phyloP scores from a whole-genome alignment of 2,888 invertebrate genomes.

The Stomorhina lunata region DNA sequence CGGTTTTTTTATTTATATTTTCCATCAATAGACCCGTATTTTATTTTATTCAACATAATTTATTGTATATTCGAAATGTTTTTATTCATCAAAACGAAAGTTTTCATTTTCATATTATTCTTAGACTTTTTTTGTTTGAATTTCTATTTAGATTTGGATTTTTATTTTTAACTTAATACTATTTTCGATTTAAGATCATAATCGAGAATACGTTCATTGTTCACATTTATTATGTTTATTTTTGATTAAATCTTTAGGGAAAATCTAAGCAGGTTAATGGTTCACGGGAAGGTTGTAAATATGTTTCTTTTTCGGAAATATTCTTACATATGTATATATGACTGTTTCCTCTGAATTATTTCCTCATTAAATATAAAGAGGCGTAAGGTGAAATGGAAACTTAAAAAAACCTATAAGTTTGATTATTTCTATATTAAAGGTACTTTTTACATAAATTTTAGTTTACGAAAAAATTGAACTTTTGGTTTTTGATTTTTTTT shows the following conservation, averaged over 20 bases:
- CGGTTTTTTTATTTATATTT: background rate
- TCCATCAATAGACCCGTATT: slow-evolving; percentile 20
- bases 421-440: too few species aligned
- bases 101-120: slow-evolving; percentile 66
- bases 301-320: background rate
- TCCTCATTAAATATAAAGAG: background rate
- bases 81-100: slow-evolving; percentile 69
- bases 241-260: slow-evolving; percentile 31
- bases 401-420: too few species aligned
- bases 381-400: background rate
- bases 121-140: slow-evolving; percentile 5
- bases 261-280: slow-evolving; percentile 22
- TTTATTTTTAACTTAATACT: slow-evolving; percentile 33
- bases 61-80: slow-evolving; percentile 49
- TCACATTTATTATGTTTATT: slow-evolving; percentile 47
- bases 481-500: too few species aligned
- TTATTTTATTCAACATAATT: slow-evolving; percentile 53
- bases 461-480: too few species aligned
- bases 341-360: background rate
- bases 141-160: background rate
- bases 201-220: slow-evolving; percentile 45
- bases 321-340: background rate
- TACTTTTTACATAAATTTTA: too few species aligned
- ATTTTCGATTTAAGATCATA: slow-evolving; percentile 48
- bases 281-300: slow-evolving; percentile 1